Conservation (phyloP, 2,888 invertebrate genomes). For the Coleophora deauratella region DNA sequence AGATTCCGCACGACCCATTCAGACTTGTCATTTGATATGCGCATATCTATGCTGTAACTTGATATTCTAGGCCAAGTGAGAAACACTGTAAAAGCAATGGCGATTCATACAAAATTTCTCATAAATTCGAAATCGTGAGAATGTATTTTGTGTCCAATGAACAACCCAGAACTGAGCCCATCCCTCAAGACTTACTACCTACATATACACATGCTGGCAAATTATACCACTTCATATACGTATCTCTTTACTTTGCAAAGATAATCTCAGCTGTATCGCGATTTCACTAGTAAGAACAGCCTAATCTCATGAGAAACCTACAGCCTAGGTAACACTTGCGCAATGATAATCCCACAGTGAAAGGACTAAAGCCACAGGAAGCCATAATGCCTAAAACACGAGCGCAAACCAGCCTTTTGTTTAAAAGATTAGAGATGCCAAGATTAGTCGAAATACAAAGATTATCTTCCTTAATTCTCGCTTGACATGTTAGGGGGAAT, state of each 20-base stretch:
- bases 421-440: constrained; percentile 17
- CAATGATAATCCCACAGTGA: constrained; percentile 8
- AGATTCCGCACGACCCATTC: constrained; percentile 7
- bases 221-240: no score
- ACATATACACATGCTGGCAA: no score
- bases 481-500: no score
- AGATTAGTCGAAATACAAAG: constrained; percentile 13
- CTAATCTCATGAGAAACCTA: neutral
- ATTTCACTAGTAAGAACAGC: neutral
- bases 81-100: neutral
- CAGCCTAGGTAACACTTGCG: neutral
- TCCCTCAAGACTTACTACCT: no score
- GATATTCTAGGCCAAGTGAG: constrained; percentile 3
- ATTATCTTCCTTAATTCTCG: no score
- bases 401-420: constrained; percentile 11
- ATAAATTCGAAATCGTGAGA: no score
- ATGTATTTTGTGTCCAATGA: no score
- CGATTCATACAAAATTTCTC: no score
- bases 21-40: constrained; percentile 10
- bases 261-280: no score
- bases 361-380: constrained; percentile 3
- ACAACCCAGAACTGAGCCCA: no score
- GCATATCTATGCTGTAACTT: constrained; percentile 5
- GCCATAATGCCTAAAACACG: constrained; percentile 36
- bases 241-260: no score